Percentiles rank a stretch among this genome's conserved stretches.
phyloP scores from a whole-genome alignment of 1,140 invertebrate species.

The Drosophila erecta region DNA sequence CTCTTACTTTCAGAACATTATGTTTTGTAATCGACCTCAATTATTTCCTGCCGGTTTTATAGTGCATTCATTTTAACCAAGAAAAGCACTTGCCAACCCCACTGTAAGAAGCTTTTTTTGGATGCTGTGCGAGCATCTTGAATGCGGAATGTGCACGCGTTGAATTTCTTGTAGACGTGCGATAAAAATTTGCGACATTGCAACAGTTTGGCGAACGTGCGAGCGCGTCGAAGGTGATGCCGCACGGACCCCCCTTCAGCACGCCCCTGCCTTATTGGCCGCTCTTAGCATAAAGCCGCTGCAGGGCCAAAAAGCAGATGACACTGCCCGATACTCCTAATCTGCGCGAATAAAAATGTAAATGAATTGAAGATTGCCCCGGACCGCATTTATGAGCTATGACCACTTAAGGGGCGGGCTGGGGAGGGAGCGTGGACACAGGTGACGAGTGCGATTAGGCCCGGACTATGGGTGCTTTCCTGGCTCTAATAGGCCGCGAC shows the following conservation, averaged over 20 bases:
- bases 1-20: neutral
- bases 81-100: neutral
- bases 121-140: slow-evolving; percentile 61
- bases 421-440: slow-evolving; percentile 43
- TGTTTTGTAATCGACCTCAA: no score
- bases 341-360: slow-evolving; percentile 83
- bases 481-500: slow-evolving; percentile 64
- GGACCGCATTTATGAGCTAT: slow-evolving; percentile 68
- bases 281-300: slow-evolving; percentile 70
- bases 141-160: slow-evolving; percentile 81
- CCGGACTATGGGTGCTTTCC: slow-evolving; percentile 10
- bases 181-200: slow-evolving; percentile 84
- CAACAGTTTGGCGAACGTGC: slow-evolving; percentile 79
- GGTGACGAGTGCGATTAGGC: slow-evolving; percentile 72
- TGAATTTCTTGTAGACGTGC: slow-evolving; percentile 84
- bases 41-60: no score
- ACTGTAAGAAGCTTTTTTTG: slow-evolving; percentile 39
- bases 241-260: slow-evolving; percentile 2
- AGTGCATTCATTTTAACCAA: no score
- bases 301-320: slow-evolving; percentile 66
- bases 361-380: slow-evolving; percentile 81
- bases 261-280: slow-evolving; percentile 33
- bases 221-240: slow-evolving; percentile 49
- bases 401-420: slow-evolving; percentile 41
- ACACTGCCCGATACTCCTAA: slow-evolving; percentile 77